phyloP scores from a whole-genome alignment of 2,888 invertebrate species.

The Dicyrtomina minuta region DNA sequence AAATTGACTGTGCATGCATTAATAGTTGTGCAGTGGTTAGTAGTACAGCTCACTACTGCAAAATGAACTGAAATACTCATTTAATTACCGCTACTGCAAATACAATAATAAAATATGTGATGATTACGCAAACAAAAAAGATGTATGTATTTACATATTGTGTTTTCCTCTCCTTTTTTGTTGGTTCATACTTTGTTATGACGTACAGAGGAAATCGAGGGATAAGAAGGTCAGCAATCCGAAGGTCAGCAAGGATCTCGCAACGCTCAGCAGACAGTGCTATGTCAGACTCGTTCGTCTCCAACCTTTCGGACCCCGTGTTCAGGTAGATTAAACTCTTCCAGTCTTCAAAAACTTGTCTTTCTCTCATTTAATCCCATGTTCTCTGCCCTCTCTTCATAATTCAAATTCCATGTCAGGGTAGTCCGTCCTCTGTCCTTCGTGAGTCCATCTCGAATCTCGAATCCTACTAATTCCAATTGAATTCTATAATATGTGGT shows the following conservation, averaged over 20 bases:
- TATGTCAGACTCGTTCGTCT: conserved; percentile 55
- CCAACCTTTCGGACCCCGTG: conserved; percentile 28
- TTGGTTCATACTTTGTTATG: neutral
- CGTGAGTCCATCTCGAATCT: too few species aligned
- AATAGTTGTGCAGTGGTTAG: too few species aligned
- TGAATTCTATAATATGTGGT: too few species aligned
- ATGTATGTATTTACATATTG: too few species aligned
- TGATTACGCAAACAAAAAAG: too few species aligned
- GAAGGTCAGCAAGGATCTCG: conserved; percentile 63
- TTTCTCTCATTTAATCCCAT: neutral
- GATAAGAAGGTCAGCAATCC: conserved; percentile 56
- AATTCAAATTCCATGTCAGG: conserved; percentile 1
- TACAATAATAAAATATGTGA: too few species aligned
- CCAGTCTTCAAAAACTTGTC: conserved; percentile 16
- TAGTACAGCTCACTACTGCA: too few species aligned
- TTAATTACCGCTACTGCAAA: too few species aligned
- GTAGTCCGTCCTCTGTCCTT: conserved; percentile 16
- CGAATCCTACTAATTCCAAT: too few species aligned
- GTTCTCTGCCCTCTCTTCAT: neutral
- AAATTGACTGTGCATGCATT: too few species aligned
- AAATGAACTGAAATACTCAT: too few species aligned
- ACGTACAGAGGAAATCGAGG: conserved; percentile 28
- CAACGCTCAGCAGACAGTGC: conserved; percentile 68
- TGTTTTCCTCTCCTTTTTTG: too few species aligned
- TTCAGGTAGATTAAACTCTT: conserved; percentile 30